Evolutionary conservation across 2,888 invertebrate genomes (phyloP).

Genomic region (Tetropium fuscum): DNA sequence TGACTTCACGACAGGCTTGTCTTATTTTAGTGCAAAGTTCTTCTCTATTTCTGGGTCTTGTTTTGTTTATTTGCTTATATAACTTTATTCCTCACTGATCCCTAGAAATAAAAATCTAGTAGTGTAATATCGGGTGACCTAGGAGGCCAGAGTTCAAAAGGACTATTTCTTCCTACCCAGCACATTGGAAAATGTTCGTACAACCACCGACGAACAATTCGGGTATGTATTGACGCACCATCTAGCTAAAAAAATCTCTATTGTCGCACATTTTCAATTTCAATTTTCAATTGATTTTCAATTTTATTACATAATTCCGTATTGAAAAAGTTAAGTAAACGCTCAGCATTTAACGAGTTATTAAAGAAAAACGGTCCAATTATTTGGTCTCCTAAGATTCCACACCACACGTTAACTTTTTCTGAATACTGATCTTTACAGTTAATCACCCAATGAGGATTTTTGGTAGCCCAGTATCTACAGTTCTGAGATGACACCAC

Average conservation of each 20-base stretch:
- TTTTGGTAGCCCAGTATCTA: constrained; percentile 26
- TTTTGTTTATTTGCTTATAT: too few species aligned
- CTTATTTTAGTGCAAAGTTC: constrained; percentile 7
- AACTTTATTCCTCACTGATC: constrained; percentile 9
- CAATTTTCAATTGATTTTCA: too few species aligned
- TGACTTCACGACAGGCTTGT: constrained; percentile 12
- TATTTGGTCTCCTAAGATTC: constrained; percentile 24
- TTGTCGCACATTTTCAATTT: constrained; percentile 1
- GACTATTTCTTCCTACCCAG: constrained; percentile 20
- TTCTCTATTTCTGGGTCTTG: constrained; percentile 11
- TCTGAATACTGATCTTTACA: too few species aligned
- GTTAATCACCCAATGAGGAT: constrained; percentile 26
- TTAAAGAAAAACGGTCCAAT: constrained; percentile 20
- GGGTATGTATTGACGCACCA: constrained; percentile 13
- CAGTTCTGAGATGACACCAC: constrained; percentile 28
- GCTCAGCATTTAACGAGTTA: constrained; percentile 11
- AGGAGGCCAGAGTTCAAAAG: too few species aligned
- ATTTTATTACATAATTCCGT: constrained; percentile 4
- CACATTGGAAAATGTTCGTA: constrained; percentile 20
- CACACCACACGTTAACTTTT: constrained; percentile 32
- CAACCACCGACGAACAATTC: constrained; percentile 6
- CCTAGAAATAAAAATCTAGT: constrained; percentile 16
- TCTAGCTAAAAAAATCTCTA: too few species aligned
- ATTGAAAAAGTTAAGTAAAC: constrained; percentile 15
- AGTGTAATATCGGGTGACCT: constrained; percentile 9